Base-by-base conservation (phyloP, 2,888 invertebrate species). In the Kuschelorhynchus macadamiae region DNA sequence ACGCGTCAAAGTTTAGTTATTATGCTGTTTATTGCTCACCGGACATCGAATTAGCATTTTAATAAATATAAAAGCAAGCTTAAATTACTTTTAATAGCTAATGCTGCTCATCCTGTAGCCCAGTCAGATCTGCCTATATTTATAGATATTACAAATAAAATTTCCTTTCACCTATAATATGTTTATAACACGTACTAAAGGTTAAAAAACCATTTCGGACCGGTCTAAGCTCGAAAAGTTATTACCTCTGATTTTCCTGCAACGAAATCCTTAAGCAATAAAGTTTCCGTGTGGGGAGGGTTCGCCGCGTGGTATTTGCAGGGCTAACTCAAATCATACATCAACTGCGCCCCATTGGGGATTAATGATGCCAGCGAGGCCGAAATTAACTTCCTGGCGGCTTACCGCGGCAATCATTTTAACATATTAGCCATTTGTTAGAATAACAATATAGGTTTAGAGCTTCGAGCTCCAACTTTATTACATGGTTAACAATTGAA, bases 351-450 rank as follows among this genome's bases (percentile, higher is more conserved):
- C 83, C 84, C 84, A 83, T 84, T 83, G 84, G 83, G 84, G 84
- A 84, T 84, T 84, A 84, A 84, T 84, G 84, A 84, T 82, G 83
- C 83, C 83, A 83, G 79, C 82, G 81, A 81, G 81, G 79, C 82
- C 83, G 82, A 84, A 84, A 84, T 84, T 84, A 84, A 84, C 83
- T 84, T 83, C 83, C 84, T 79, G 81, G 80, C 81, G 83, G 83
- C 83, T 84, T 84, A 83, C 82, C 81, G 78, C 81, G 79, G 83
- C 83, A 83, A 84, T 84, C 84, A 83, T 82, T 83, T 81, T 83
- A 83, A 84, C 84, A 84, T 84, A 84, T 84, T 84, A 84, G 83
- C 83, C 83, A 84, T 84, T 84, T 84, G 84, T 84, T 84, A 83
- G 80, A 81, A 82, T 81, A 80, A 81, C 82, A 82, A 79, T 79